Percentiles rank a stretch among this genome's conserved stretches.
Evolutionary conservation across 2,888 invertebrate genomes (phyloP).

Genomic region (Noctua pronuba): DNA sequence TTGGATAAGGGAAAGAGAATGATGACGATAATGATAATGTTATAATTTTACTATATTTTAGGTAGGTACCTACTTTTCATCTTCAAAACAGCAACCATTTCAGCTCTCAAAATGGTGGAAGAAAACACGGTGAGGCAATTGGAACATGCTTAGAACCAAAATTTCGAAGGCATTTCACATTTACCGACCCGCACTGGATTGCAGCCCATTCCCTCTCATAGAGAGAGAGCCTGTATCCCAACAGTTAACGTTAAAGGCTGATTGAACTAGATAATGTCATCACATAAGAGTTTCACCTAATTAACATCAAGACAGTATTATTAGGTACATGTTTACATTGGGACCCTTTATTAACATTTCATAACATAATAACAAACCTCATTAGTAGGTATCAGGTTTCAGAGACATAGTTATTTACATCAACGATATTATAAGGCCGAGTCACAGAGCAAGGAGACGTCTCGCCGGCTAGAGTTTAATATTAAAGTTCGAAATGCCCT

Average conservation of each 20-base stretch:
- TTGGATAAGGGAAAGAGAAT: no score
- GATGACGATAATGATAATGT: no score
- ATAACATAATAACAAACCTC: constrained; percentile 15
- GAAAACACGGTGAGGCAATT: neutral
- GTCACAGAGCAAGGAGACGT: neutral
- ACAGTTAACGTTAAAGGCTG: neutral
- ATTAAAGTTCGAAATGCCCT: no score
- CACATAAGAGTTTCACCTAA: neutral
- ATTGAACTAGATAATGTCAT: neutral
- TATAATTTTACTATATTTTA: neutral
- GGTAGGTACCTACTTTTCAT: neutral
- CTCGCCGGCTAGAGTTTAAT: neutral
- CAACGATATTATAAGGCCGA: neutral
- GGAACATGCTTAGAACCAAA: neutral
- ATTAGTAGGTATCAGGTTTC: constrained; percentile 15
- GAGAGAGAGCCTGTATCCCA: neutral
- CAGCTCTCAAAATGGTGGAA: neutral
- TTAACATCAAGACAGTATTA: neutral
- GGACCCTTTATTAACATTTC: constrained; percentile 12
- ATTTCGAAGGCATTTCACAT: neutral
- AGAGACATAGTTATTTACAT: constrained; percentile 15
- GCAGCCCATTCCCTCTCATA: neutral
- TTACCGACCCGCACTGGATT: neutral
- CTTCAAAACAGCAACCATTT: neutral
- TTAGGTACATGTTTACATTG: no score